A percentile compares a stretch with the other conserved stretches of the same genome.
phyloP scores from a whole-genome alignment of 2,797 vertebrate species.

The Glossophaga mutica region DNA sequence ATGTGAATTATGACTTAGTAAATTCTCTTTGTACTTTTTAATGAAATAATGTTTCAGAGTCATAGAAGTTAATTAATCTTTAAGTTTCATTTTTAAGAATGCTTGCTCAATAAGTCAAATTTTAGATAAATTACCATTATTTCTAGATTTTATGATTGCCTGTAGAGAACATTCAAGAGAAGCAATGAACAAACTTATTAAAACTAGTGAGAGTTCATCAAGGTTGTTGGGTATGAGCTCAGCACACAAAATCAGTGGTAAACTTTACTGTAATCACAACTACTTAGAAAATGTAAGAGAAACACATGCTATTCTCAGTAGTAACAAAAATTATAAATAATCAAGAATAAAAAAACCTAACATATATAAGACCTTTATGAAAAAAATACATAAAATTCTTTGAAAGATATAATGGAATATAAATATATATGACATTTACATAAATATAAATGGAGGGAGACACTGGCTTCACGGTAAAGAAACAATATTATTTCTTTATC shows the following conservation, averaged over 20 bases:
- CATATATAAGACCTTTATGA: background rate
- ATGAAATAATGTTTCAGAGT: background rate
- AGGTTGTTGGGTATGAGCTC: background rate
- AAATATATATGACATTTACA: background rate
- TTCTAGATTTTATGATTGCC: background rate
- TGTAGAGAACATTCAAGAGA: background rate
- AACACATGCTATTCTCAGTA: background rate
- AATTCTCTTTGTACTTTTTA: background rate
- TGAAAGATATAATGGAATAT: background rate
- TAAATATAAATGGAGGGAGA: background rate
- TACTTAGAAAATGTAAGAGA: background rate
- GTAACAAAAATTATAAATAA: background rate
- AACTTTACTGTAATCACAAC: background rate
- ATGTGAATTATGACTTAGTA: background rate
- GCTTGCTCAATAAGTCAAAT: background rate
- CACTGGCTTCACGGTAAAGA: background rate
- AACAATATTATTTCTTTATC: background rate
- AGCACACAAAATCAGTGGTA: background rate
- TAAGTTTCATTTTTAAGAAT: background rate
- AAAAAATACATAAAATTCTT: constrained; percentile 17
- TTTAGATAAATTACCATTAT: background rate
- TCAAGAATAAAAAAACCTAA: background rate
- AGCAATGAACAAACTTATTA: background rate
- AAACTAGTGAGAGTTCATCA: background rate
- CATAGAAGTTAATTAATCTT: background rate